A percentile compares a stretch with the other conserved stretches of the same genome.
Evolutionary conservation across 1,140 invertebrate genomes (phyloP).

Genomic region (Diachasma alloeum): DNA sequence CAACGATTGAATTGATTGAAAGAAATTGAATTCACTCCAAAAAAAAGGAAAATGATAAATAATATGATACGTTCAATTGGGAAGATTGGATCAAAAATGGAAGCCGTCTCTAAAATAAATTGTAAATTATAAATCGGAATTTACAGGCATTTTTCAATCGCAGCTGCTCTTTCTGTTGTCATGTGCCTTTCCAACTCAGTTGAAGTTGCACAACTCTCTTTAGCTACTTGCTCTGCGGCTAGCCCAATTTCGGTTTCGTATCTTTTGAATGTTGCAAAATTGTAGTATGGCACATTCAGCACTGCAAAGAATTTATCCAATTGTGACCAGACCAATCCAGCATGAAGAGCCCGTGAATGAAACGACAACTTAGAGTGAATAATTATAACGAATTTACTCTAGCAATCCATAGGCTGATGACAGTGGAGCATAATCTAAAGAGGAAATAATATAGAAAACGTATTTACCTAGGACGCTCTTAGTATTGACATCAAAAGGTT

Average conservation of each 20-base stretch:
- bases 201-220: conserved; percentile 22
- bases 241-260: conserved; percentile 27
- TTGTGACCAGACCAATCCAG: conserved; percentile 31
- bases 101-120: too few relatives aligned
- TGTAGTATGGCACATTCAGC: conserved; percentile 26
- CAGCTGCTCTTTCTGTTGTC: too few relatives aligned
- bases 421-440: background rate
- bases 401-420: too few relatives aligned
- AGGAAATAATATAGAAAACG: conserved; percentile 5
- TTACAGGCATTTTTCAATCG: too few relatives aligned
- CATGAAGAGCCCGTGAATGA: conserved; percentile 29
- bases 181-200: conserved; percentile 19
- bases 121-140: too few relatives aligned
- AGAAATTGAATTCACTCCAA: background rate
- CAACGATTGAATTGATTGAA: background rate
- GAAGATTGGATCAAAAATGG: background rate
- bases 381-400: background rate
- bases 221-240: conserved; percentile 20
- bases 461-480: too few relatives aligned
- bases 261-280: too few relatives aligned
- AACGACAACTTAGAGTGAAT: background rate
- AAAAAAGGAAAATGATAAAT: background rate
- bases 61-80: background rate
- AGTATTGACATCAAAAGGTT: conserved; percentile 13
- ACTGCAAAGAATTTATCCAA: conserved; percentile 28